Base-by-base conservation (phyloP, 1,140 invertebrate species). In the Zaprionus nigranus region DNA sequence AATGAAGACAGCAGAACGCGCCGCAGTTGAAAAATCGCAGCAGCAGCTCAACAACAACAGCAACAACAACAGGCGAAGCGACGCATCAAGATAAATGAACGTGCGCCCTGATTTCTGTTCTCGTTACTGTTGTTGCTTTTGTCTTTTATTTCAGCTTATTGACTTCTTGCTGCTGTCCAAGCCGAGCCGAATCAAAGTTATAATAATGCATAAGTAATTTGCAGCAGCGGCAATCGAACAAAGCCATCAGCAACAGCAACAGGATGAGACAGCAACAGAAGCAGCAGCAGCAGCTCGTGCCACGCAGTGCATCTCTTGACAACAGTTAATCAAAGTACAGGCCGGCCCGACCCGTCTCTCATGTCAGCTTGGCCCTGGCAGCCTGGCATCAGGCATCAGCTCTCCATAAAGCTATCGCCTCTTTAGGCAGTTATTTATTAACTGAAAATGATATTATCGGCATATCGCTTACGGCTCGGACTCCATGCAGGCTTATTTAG, bases 141-240 rank as follows among this genome's bases (percentile, higher is more conserved):
- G 36, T 28, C 36, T 34, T 24, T 38, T 36, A 65, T 38, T 67
- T 43, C 38, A 11, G 40, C 40, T 68, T 63, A 49, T 66, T 66
- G 57, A 61, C 57, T 61, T 58, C 38, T 64, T 30, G 30, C 43
- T 67, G 72, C 70, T 36, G 72, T 57, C 54, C 72, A 60, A 71
- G 60, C 54, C 72, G 56, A 71, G 60, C 77, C 70, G 81, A 84
- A 84, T 87, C 84, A 88, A 88, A 90, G 81, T 78, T 74, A 90
- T 88, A 81, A 88, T 90, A 88, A 88, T 90, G 85, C 84, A 81
- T 88, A 90, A 88, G 84, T 88, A 88, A 88, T 88, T 88, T 84
- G 78, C 84, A 88, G 81, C 85, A 69, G 57, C 51, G 61, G 65
- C 71, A 78, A 87, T 87, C 84, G 65, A 71, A 71, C 56, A 67